These are phyloP conservation scores for Aphelinus atriplicis DNA, from an alignment of 1,140 invertebrate genomes.

Conservation along the genomic window DNA sequence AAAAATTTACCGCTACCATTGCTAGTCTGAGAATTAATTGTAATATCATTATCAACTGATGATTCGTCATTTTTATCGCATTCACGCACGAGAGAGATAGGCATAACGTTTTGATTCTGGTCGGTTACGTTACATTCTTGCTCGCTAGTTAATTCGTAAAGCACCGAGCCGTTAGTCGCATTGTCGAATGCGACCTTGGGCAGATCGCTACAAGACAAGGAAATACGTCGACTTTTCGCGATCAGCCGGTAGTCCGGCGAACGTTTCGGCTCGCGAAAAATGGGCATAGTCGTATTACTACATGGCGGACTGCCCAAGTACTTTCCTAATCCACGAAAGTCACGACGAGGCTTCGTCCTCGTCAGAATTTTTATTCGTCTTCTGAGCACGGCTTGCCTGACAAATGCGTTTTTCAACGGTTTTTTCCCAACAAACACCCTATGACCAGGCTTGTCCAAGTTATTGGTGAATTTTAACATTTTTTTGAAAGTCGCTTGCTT, in stretches of 20 bases:
- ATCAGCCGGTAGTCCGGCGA: neutral
- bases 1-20: slow-evolving; percentile 10
- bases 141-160: slow-evolving; percentile 12
- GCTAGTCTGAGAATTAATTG: neutral
- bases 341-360: neutral
- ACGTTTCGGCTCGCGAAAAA: neutral
- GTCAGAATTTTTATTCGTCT: neutral
- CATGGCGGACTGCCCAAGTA: slow-evolving; percentile 41
- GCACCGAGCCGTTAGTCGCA: neutral
- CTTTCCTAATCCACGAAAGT: neutral
- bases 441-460: slow-evolving; percentile 8
- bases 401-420: slow-evolving; percentile 18
- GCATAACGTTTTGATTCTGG: slow-evolving; percentile 23
- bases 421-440: slow-evolving; percentile 28
- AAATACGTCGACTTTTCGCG: neutral
- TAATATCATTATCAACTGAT: slow-evolving; percentile 4
- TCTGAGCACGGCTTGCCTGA: slow-evolving; percentile 26
- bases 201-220: slow-evolving; percentile 17
- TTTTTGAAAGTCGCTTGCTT: neutral
- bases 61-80: slow-evolving; percentile 6
- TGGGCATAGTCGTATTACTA: slow-evolving; percentile 42
- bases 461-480: slow-evolving; percentile 9
- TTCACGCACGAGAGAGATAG: neutral
- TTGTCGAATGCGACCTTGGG: neutral
- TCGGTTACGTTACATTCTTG: neutral